Percentiles rank a stretch among this genome's conserved stretches.
Conservation (phyloP, 2,888 invertebrate species). For the Hirtodrosophila cameraria region DNA sequence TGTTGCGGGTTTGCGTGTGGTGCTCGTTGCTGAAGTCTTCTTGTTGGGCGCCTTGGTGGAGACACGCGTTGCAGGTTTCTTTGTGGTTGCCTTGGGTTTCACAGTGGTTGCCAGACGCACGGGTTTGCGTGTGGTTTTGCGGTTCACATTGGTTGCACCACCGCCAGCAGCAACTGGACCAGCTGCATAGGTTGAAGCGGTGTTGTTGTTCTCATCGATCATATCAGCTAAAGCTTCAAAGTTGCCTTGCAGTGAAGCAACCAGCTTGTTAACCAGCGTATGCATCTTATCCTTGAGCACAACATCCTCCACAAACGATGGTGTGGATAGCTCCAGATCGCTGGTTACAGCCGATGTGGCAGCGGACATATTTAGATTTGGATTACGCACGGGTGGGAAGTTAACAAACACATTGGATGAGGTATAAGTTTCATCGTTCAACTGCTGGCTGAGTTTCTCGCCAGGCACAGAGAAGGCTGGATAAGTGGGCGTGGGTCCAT, state of each 20-base stretch:
- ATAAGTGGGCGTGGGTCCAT: slow-evolving; percentile 83
- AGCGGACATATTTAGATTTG: slow-evolving; percentile 90
- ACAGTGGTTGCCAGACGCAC: slow-evolving; percentile 59
- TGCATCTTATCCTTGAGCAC: slow-evolving; percentile 92
- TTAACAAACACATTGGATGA: slow-evolving; percentile 90
- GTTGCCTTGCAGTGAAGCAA: slow-evolving; percentile 92
- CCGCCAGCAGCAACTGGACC: slow-evolving; percentile 34
- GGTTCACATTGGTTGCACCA: slow-evolving; percentile 60
- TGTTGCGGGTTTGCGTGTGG: slow-evolving; percentile 77
- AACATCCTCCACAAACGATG: slow-evolving; percentile 90
- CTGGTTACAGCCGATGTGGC: slow-evolving; percentile 85
- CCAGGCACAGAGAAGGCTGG: slow-evolving; percentile 82
- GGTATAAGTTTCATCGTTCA: slow-evolving; percentile 86
- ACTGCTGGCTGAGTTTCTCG: slow-evolving; percentile 68
- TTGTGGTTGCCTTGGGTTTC: slow-evolving; percentile 80
- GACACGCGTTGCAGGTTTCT: slow-evolving; percentile 80
- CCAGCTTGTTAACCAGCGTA: slow-evolving; percentile 92
- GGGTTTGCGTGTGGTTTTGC: slow-evolving; percentile 78
- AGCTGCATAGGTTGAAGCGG: slow-evolving; percentile 62
- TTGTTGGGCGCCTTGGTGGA: slow-evolving; percentile 77
- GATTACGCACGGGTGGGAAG: slow-evolving; percentile 94
- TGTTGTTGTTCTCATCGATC: slow-evolving; percentile 86
- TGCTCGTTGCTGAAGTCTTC: slow-evolving; percentile 75
- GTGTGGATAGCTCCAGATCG: slow-evolving; percentile 89
- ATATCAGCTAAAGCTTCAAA: slow-evolving; percentile 92